Evolutionary conservation across 1,140 invertebrate genomes (phyloP), one percentile per base, ranked within the genome.

Genomic region (Batillaria attramentaria): DNA sequence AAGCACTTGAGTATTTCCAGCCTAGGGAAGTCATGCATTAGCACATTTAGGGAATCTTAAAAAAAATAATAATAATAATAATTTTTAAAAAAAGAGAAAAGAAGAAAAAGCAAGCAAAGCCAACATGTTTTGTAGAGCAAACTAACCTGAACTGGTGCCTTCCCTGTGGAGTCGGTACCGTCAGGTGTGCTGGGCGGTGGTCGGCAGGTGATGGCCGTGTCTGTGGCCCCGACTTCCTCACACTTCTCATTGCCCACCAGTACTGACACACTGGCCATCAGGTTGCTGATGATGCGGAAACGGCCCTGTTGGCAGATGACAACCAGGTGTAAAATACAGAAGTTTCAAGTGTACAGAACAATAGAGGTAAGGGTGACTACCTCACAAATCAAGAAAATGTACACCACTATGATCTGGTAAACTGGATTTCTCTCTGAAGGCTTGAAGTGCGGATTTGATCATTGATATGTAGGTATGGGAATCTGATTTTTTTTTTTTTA

Each of bases 111-210:
- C 18, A 18, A 54, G 50, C 50, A 20, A 20, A 20, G 50, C n/a
- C 1, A 54, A 54, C 18, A 54, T 54, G 50, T 54, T 54, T 20
- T 54, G 18, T 54, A n/a, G n/a, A 18, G n/a, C 50, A 54, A 62
- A 83, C 81, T 83, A 80, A 89, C 87, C 76, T 65, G 41, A 1
- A 89, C 86, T 1, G 78, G 43, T 41, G 88, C 87, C 78, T 86
- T 88, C 20, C 87, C 86, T 13, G 83, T 79, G 33, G 50, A 41
- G 78, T 87, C 83, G n/a, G 88, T 78, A 4, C 83, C 85, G 3
- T 78, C 69, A 13, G 88, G 87, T 75, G 78, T 46, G 4, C 78
- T 74, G 20, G 74, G 54, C 1, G 88, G 88, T 31, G 86, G 84
- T 20, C 80, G 72, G 84, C 88, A 89, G n/a, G 84, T 87, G 28